Base-by-base conservation (phyloP, 1,140 invertebrate genomes). In the Monomorium pharaonis region DNA sequence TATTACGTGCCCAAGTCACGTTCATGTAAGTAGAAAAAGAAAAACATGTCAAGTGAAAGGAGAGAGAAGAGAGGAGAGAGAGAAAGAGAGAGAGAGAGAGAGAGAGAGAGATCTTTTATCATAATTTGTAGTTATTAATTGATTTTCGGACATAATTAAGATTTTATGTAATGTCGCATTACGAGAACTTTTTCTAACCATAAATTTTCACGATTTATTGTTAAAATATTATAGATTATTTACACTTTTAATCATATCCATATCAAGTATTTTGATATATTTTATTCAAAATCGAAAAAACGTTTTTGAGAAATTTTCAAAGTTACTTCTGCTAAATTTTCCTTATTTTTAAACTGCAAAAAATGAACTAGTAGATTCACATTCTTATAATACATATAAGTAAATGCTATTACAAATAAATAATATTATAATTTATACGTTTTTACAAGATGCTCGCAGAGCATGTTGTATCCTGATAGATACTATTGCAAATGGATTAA, bases 1-100 rank as follows among this genome's bases (percentile, higher is more conserved):
- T 92, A 93, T 83, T 93, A 92, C 54, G 67, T 92, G 44, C 92
- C 92, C 10, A 84, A 92, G 70, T 91, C 93, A 44, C 90, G 93
- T 75, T 86, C 83, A 58, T 87, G 93, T 94, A 81, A 93, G 89
- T 92, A 81, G 18, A 18, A 44, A 47, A 58, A 24, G 54, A 14
- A 77, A 72, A 65, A 33, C 44, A 60, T n/a, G 3, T 47, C 30
- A 33, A 56, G 84, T 77, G 75, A 78, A 47, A 78, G 74, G 70
- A 62, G 58, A 58, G 16, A 62, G n/a, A 14, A 62, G 21, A 54
- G 21, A 80, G 30, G 72, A 76, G n/a, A 65, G 56, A 62, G 24
- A 47, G 72, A 56, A 3, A 51, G 18, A 76, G 16, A 54, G 33
- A 81, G 30, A 78, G 18, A 54, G 51, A 58, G 44, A 33, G n/a